Evolutionary conservation across 1,140 invertebrate genomes (phyloP).

Genomic region (Spodoptera frugiperda): DNA sequence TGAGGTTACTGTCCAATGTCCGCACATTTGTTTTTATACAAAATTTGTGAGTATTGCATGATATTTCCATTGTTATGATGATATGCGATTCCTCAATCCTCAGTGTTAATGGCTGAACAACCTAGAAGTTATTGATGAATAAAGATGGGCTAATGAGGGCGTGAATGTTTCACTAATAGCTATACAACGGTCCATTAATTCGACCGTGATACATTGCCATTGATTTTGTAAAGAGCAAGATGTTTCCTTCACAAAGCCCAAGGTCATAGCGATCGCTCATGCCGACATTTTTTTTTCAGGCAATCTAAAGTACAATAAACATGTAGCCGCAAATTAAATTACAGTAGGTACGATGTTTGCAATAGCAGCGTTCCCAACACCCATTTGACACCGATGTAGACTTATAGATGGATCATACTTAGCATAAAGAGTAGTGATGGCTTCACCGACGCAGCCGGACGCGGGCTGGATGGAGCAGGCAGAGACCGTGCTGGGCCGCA

Average conservation of each 20-base stretch:
- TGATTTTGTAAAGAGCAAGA: neutral
- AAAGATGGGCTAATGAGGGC: neutral
- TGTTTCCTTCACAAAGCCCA: slow-evolving; percentile 36
- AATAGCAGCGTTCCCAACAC: slow-evolving; percentile 63
- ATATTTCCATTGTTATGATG: slow-evolving; percentile 38
- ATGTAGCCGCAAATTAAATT: slow-evolving; percentile 73
- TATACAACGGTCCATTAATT: neutral
- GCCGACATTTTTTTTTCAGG: slow-evolving; percentile 63
- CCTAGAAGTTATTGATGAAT: slow-evolving; percentile 60
- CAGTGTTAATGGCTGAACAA: slow-evolving; percentile 60
- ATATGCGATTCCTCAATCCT: slow-evolving; percentile 24
- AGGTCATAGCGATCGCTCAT: slow-evolving; percentile 34
- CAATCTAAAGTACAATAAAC: slow-evolving; percentile 57
- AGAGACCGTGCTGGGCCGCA: slow-evolving; percentile 49
- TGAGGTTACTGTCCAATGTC: slow-evolving; percentile 65
- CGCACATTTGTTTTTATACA: slow-evolving; percentile 69
- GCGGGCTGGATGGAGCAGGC: slow-evolving; percentile 35
- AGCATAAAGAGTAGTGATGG: slow-evolving; percentile 65
- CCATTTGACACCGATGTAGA: slow-evolving; percentile 73
- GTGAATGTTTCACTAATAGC: neutral
- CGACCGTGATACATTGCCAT: neutral
- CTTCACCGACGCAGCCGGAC: slow-evolving; percentile 55
- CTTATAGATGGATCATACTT: slow-evolving; percentile 77
- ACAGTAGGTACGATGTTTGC: slow-evolving; percentile 67
- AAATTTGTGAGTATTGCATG: slow-evolving; percentile 72